These are phyloP conservation scores for Sesamia nonagrioides DNA, from an alignment of 1,140 invertebrate genomes.

Conservation along the genomic window DNA sequence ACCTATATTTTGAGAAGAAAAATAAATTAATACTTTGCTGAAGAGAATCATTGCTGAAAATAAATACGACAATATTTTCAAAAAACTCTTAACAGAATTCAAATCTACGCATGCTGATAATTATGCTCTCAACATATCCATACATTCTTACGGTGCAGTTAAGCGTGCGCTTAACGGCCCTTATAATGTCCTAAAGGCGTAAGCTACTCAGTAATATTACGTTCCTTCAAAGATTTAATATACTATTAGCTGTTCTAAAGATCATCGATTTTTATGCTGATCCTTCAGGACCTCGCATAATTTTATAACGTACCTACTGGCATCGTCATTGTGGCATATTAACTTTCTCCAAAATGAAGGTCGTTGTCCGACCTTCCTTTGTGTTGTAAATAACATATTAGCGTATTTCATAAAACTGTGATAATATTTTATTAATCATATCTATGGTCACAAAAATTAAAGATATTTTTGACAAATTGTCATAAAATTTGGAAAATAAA, in stretches of 20 bases:
- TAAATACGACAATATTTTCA: neutral
- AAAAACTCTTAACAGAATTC: neutral
- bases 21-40: too few species aligned
- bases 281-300: neutral
- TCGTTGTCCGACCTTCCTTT: neutral
- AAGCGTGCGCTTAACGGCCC: slow-evolving; percentile 27
- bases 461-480: too few species aligned
- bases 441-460: too few species aligned
- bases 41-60: too few species aligned
- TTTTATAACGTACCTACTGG: slow-evolving; percentile 17
- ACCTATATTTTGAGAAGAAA: too few species aligned
- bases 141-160: slow-evolving; percentile 34
- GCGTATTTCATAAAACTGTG: too few species aligned
- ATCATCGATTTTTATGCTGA: slow-evolving; percentile 38
- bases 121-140: neutral
- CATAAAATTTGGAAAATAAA: too few species aligned
- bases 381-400: too few species aligned
- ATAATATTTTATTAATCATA: too few species aligned
- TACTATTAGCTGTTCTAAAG: neutral
- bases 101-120: neutral
- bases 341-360: neutral
- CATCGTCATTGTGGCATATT: neutral
- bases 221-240: slow-evolving; percentile 7
- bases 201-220: slow-evolving; percentile 29
- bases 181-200: slow-evolving; percentile 33